Base-by-base conservation (phyloP, 2,113 vertebrate species). In the Tursiops truncatus region DNA sequence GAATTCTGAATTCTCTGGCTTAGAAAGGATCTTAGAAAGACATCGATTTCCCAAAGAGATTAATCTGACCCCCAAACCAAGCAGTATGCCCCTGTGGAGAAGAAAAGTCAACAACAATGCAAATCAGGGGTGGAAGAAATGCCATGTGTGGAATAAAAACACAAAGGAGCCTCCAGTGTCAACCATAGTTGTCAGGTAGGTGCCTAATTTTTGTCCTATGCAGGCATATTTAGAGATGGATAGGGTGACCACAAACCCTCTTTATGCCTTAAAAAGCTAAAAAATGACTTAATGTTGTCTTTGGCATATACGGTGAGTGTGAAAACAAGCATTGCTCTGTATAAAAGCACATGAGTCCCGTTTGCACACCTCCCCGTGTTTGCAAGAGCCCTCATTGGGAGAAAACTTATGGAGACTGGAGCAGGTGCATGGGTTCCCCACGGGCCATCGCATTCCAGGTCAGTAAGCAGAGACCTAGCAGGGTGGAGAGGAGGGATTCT, bases 21-120 rank as follows among this genome's bases (percentile, higher is more conserved):
- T 96, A 85, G 97, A 98, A 98, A 98, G 93, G 38, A 92, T 98
- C 97, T 95, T 98, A 96, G 96, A 36, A 94, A 97, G 96, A 95
- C 86, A 98, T 47, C 56, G 97, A 5, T 90, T 98, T 91, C 97
- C 95, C 73, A 90, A 68, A 94, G 97, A 98, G 91, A 71, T 98
- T 98, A 96, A 77, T 91, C 28, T 96, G 95, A 97, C 91, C 89
- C 97, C 98, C 77, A 98, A 95, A 65, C 96, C 97, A 92, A 95
- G 94, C 71, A 83, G 68, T 77, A 74, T 89, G 62, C 65, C 96
- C 25, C 84, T n/a, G 4, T 93, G 97, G 92, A 98, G 96, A 97
- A 94, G 93, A n/a, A 96, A 28, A 83, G n/a, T 38, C 71, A 83
- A 65, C 86, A 98, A 76, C 31, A 73, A 56, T 15, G 13, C 81